These are phyloP conservation scores for Eonycteris spelaea DNA, from an alignment of 2,113 vertebrate genomes.

Conservation along the genomic window DNA sequence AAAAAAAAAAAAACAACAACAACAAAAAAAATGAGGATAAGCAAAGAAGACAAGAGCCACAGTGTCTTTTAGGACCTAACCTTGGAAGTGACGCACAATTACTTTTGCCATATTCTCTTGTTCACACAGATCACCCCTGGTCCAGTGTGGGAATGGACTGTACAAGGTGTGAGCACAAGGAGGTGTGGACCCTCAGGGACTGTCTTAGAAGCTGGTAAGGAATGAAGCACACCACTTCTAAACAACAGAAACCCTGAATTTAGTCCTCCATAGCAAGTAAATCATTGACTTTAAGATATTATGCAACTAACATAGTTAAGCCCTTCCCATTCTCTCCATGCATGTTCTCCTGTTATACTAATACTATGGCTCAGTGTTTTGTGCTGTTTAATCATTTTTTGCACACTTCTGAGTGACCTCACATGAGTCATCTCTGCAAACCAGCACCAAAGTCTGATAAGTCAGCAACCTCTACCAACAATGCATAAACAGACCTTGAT, in stretches of 20 bases:
- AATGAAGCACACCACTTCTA: neutral
- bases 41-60: neutral
- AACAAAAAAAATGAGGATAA: neutral
- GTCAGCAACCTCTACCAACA: neutral
- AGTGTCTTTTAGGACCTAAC: neutral
- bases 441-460: neutral
- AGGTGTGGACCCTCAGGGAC: neutral
- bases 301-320: neutral
- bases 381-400: neutral
- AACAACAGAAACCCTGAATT: neutral
- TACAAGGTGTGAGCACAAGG: neutral
- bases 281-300: neutral
- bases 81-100: neutral
- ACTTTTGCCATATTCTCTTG: neutral
- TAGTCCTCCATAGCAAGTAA: neutral
- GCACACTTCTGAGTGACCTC: neutral
- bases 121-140: neutral
- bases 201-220: neutral
- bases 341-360: neutral
- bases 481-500: neutral
- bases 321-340: neutral
- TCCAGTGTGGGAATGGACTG: neutral
- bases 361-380: neutral
- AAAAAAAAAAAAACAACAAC: too few species aligned
- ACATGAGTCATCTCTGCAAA: neutral